Evolutionary conservation across 2,888 invertebrate genomes (phyloP).

Genomic region (Drosophila melanosoma): DNA sequence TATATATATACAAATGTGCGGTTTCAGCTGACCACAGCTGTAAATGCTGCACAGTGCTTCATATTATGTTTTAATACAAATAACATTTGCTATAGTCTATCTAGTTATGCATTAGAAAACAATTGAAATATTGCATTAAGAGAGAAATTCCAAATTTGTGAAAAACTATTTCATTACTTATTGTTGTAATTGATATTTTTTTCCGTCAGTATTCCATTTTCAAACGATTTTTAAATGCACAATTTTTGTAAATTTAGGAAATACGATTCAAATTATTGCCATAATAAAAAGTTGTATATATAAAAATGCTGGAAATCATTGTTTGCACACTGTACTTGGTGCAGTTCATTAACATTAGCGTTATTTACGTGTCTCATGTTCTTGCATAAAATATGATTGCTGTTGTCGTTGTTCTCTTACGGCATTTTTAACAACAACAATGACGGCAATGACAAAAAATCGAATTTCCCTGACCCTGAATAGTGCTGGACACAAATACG

Average conservation of each 20-base stretch:
- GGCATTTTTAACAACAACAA: slow-evolving; percentile 25
- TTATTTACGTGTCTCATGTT: slow-evolving; percentile 29
- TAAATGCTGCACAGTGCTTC: background rate
- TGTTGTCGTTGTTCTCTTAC: slow-evolving; percentile 45
- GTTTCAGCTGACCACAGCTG: slow-evolving; percentile 1
- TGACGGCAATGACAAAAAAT: slow-evolving; percentile 64
- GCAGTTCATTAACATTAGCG: slow-evolving; percentile 52
- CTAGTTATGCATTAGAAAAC: background rate
- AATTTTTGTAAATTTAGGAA: background rate
- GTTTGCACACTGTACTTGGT: slow-evolving; percentile 9
- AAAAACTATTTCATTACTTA: background rate
- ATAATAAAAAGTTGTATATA: background rate
- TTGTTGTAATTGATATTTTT: background rate
- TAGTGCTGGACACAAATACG: slow-evolving; percentile 68
- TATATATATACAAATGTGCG: background rate
- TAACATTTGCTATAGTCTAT: background rate
- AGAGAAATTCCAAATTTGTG: background rate
- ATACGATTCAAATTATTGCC: background rate
- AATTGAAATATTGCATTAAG: background rate
- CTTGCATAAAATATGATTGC: slow-evolving; percentile 39
- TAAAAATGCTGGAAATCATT: background rate
- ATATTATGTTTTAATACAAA: background rate
- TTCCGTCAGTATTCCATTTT: background rate
- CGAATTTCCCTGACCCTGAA: slow-evolving; percentile 84
- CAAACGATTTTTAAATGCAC: background rate